A percentile compares a stretch with the other conserved stretches of the same genome.
These are phyloP conservation scores for Datnioides undecimradiatus DNA, from an alignment of 2,113 vertebrate species.

Conservation along the genomic window DNA sequence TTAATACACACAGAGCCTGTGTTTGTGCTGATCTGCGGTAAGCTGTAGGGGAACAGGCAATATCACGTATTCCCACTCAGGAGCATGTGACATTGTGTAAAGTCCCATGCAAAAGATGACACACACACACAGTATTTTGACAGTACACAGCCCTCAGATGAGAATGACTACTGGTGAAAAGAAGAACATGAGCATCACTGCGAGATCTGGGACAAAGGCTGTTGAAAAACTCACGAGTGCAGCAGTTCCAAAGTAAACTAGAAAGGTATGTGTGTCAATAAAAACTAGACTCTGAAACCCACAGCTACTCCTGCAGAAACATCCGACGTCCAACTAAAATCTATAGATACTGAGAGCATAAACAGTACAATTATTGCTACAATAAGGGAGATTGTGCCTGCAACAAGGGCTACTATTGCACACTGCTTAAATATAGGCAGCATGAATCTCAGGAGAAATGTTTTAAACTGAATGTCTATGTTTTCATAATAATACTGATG, in stretches of 20 bases:
- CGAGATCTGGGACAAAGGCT: conserved; percentile 8
- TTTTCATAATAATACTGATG: neutral
- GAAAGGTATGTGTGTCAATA: conserved; percentile 11
- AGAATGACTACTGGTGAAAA: conserved; percentile 5
- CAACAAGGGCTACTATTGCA: neutral
- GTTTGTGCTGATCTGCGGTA: conserved; percentile 36
- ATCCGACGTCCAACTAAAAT: too few species aligned
- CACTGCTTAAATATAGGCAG: neutral
- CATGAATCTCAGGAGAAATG: neutral
- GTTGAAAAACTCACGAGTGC: conserved; percentile 1
- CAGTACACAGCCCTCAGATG: neutral
- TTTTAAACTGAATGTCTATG: too few species aligned
- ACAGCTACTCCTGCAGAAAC: neutral
- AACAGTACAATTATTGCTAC: neutral
- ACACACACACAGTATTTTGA: conserved; percentile 7
- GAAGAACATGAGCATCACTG: neutral
- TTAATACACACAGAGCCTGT: conserved; percentile 2
- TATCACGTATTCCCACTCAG: conserved; percentile 28
- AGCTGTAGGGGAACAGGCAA: conserved; percentile 9
- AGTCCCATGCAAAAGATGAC: conserved; percentile 17
- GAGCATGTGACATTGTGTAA: conserved; percentile 15
- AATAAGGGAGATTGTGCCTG: neutral
- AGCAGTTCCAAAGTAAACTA: conserved; percentile 27
- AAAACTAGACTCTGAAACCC: neutral
- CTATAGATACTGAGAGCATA: neutral